phyloP scores from a whole-genome alignment of 2,113 vertebrate genomes.

The Bucco capensis region DNA sequence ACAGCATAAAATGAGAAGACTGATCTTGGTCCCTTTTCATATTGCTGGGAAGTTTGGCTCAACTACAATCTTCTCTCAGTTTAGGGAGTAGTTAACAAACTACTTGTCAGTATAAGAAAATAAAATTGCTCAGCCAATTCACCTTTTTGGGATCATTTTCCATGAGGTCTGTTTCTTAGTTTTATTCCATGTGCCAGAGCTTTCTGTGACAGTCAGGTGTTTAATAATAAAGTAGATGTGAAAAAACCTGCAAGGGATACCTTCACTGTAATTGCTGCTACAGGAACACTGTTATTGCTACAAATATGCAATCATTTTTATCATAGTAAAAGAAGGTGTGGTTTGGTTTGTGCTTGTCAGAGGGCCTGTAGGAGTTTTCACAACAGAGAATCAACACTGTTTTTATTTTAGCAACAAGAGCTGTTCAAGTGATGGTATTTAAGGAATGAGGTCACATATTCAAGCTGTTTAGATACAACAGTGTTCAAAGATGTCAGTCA shows the following conservation, averaged over 20 bases:
- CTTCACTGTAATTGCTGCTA: neutral
- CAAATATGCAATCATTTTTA: neutral
- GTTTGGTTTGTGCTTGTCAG: neutral
- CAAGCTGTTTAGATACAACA: constrained; percentile 59
- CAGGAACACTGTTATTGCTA: neutral
- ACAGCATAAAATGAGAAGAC: neutral
- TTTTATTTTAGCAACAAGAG: constrained; percentile 64
- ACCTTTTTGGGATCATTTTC: neutral
- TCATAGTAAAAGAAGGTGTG: constrained; percentile 6
- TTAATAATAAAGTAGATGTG: neutral
- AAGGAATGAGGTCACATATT: constrained; percentile 68
- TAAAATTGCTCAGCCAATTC: neutral
- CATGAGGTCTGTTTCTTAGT: neutral
- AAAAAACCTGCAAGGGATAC: rapidly evolving
- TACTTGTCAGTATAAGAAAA: neutral
- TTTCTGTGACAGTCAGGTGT: neutral
- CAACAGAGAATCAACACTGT: constrained; percentile 14
- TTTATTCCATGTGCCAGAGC: neutral
- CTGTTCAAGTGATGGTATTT: constrained; percentile 66
- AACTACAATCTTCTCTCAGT: neutral
- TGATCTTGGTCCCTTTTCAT: neutral
- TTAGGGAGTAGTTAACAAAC: neutral
- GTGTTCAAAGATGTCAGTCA: constrained; percentile 52
- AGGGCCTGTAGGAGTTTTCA: constrained; percentile 32
- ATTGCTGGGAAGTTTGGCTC: neutral